Conservation (phyloP, 2,113 vertebrate species). For the Rousettus leschenaultii region DNA sequence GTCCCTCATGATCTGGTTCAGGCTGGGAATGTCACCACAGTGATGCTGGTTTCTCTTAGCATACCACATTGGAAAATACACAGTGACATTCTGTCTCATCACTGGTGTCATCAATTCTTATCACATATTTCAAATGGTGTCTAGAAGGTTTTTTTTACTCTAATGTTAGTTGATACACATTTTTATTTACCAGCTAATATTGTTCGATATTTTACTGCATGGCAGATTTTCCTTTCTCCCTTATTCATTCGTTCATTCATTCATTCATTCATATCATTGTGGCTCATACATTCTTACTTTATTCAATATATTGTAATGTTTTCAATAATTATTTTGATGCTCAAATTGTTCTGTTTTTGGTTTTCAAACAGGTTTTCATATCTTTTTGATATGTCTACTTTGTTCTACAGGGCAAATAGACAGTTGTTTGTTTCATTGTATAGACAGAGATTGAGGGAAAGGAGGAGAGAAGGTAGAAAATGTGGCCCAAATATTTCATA, state of each 20-base stretch:
- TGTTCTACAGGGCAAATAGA: background rate
- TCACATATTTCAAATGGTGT: background rate
- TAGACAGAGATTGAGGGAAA: background rate
- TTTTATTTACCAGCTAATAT: background rate
- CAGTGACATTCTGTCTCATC: background rate
- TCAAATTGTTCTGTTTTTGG: background rate
- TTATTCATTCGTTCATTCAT: background rate
- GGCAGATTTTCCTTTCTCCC: background rate
- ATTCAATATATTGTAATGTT: background rate
- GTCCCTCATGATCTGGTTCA: background rate
- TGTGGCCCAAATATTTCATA: background rate
- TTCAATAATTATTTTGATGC: background rate
- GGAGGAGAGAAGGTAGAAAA: background rate
- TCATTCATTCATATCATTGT: background rate
- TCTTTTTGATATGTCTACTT: background rate
- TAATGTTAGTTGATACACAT: background rate
- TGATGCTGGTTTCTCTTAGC: fast-evolving
- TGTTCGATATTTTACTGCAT: background rate
- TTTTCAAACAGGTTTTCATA: background rate
- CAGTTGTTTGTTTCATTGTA: background rate
- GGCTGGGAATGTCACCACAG: background rate
- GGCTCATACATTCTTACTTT: background rate
- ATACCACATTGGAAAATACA: background rate
- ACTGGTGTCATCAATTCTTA: background rate
- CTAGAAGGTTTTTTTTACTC: background rate